Evolutionary conservation across 2,888 invertebrate species (phyloP).

Genomic region (Panorpa germanica): DNA sequence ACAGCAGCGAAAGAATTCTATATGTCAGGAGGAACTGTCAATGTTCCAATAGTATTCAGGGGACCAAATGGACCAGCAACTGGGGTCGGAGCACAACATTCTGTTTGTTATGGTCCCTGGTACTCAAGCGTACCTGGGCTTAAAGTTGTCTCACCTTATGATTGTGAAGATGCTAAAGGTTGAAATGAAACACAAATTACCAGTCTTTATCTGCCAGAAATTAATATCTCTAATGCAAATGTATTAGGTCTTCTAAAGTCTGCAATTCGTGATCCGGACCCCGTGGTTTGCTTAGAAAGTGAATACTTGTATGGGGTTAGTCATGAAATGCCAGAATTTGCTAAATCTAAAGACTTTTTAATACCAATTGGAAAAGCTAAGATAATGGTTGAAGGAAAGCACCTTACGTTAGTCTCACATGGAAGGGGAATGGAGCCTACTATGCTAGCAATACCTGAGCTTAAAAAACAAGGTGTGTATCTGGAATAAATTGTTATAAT

Average conservation of each 20-base stretch:
- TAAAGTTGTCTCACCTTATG: conserved; percentile 86
- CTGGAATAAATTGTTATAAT: conserved; percentile 1
- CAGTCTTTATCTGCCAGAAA: neutral
- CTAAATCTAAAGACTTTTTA: conserved; percentile 70
- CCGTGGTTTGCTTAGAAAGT: conserved; percentile 88
- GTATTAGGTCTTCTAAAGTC: conserved; percentile 69
- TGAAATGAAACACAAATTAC: too few species aligned
- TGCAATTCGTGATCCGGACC: conserved; percentile 89
- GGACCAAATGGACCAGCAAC: conserved; percentile 94
- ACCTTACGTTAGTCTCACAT: conserved; percentile 81
- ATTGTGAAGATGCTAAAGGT: conserved; percentile 77
- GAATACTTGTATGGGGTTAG: conserved; percentile 81
- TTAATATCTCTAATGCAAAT: neutral
- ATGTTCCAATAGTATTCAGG: conserved; percentile 90
- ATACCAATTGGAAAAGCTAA: conserved; percentile 91
- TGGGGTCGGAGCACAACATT: conserved; percentile 95
- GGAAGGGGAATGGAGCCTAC: conserved; percentile 74
- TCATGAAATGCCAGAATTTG: conserved; percentile 83
- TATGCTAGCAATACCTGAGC: conserved; percentile 71
- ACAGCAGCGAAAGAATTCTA: conserved; percentile 94
- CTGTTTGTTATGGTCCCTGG: conserved; percentile 97
- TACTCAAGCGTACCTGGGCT: conserved; percentile 91
- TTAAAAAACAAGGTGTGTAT: conserved; percentile 55
- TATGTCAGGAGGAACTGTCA: conserved; percentile 83
- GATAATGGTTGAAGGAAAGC: conserved; percentile 61